Evolutionary conservation across 2,113 vertebrate genomes (phyloP), one percentile per base, ranked within the genome.

Genomic region (Erpornis zantholeuca): DNA sequence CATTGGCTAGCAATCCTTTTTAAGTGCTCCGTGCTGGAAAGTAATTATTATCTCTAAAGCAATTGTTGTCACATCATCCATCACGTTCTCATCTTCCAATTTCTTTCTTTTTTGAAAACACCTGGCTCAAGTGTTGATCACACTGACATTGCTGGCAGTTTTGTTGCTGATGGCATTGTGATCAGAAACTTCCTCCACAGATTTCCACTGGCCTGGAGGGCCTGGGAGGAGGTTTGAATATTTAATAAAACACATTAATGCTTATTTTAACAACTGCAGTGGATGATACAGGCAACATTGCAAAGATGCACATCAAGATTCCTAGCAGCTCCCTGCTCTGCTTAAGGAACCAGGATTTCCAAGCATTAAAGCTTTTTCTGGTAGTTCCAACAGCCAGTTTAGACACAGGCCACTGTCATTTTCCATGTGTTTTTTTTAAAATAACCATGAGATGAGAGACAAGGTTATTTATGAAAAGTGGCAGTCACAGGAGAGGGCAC

Each of bases 1-100:
- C 60, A 77, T n/a, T 78, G 82, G 80, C 79, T 86, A 80, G 82
- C 87, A 96, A 93, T 88, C 42, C 18, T 81, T 92, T 91, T 86
- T 31, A 93, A 95, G 71, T 23, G 10, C 42, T 94, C 72, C 65
- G 12, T 69, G 60, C 36, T 81, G 47, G 35, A 56, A 88, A 77
- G 85, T 44, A 81, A 86, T 88, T 52, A 93, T 86, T 78, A 42
- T 80, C 71, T 83, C 68, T 77, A 64, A 77, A 95, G 88, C 71
- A 85, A 64, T 71, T 92, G 57, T 65, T 91, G 75, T 75, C 72
- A 87, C 72, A 42, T 71, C 75, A 90, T 68, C 69, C 38, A 63
- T 94, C 88, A 47, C 65, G 29, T 54, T 45, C 57, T 78, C 45
- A 81, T 90, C 85, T 88, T 77, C 44, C 47, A n/a, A 12, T 81